Evolutionary conservation across 2,888 invertebrate species (phyloP).

Genomic region (Archips xylosteana): DNA sequence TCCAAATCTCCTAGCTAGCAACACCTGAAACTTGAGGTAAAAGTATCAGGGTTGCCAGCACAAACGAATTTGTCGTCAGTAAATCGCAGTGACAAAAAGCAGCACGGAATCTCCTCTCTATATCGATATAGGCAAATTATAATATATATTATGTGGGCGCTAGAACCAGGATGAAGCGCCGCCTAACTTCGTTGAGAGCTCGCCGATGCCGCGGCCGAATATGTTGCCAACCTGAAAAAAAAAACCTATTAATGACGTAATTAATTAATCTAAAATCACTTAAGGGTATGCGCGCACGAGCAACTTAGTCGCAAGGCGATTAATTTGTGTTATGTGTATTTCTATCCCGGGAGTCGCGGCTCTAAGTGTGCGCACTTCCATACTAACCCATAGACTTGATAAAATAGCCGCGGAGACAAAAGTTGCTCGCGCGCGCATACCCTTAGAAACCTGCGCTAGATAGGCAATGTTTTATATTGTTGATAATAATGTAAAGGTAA

Average conservation of each 20-base stretch:
- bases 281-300: no score
- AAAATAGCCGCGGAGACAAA: no score
- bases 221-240: constrained; percentile 92
- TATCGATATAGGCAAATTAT: constrained; percentile 62
- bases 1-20: background rate
- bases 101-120: constrained; percentile 58
- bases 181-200: constrained; percentile 95
- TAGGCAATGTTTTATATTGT: no score
- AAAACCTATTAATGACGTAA: background rate
- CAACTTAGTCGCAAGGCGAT: no score
- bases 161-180: constrained; percentile 95
- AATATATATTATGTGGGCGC: constrained; percentile 61
- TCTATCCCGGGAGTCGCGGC: no score
- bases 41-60: constrained; percentile 26
- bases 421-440: no score
- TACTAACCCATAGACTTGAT: no score
- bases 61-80: constrained; percentile 21
- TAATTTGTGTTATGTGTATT: no score
- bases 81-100: constrained; percentile 60
- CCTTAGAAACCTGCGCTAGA: no score
- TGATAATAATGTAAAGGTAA: no score
- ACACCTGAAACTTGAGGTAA: background rate
- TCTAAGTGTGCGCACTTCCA: no score
- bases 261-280: no score
- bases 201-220: constrained; percentile 95